Conservation (phyloP, 2,888 invertebrate genomes). For the Mesorhabditis spiculigera region DNA sequence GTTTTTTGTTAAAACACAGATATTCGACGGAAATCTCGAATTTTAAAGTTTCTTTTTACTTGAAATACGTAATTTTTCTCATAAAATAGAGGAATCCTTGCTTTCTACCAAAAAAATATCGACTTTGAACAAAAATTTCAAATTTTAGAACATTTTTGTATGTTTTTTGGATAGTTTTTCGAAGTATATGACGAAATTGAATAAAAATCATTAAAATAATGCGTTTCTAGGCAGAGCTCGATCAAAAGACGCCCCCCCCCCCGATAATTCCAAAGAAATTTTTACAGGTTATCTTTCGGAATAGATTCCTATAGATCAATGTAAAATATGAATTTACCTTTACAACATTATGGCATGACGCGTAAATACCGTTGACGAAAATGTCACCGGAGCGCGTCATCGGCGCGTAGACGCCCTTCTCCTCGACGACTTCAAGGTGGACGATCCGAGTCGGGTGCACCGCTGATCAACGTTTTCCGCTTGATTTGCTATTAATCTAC, state of each 20-base stretch:
- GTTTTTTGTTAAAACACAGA: neutral
- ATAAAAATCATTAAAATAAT: too few species aligned
- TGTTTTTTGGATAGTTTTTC: too few species aligned
- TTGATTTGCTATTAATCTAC: conserved; percentile 12
- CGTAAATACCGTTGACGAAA: conserved; percentile 45
- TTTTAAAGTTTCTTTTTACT: too few species aligned
- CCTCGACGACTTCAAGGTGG: conserved; percentile 20
- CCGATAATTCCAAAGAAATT: too few species aligned
- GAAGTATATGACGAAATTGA: too few species aligned
- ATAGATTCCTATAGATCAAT: neutral
- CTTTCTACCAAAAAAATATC: too few species aligned
- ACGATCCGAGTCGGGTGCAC: conserved; percentile 22
- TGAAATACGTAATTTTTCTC: too few species aligned
- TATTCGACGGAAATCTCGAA: neutral
- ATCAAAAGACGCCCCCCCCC: too few species aligned
- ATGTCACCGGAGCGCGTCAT: conserved; percentile 41
- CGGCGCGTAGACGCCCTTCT: conserved; percentile 45
- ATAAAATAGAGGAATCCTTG: too few species aligned
- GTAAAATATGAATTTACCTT: conserved; percentile 7
- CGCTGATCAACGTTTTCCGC: conserved; percentile 12
- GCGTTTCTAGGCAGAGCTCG: too few species aligned
- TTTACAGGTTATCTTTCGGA: neutral
- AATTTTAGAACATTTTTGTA: too few species aligned
- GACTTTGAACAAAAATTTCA: too few species aligned
- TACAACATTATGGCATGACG: conserved; percentile 50